phyloP scores from a whole-genome alignment of 2,113 vertebrate genomes.

The Lampris megalopsis region DNA sequence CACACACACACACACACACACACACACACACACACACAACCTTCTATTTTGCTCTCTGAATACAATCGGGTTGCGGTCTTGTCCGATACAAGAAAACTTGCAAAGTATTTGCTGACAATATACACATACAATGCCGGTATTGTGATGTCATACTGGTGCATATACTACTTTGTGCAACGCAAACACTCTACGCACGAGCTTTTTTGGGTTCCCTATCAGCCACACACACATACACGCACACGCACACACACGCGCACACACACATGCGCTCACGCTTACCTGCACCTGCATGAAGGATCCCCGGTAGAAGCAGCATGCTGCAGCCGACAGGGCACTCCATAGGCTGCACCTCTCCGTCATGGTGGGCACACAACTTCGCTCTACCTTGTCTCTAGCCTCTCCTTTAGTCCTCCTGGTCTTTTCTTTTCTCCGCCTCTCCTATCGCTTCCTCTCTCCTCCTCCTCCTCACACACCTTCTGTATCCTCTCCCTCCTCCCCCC shows the following conservation, averaged over 20 bases:
- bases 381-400: conserved; percentile 6
- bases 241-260: conserved; percentile 22
- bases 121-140: background rate
- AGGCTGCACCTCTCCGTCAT: conserved; percentile 98
- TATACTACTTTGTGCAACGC: background rate
- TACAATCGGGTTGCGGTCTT: background rate
- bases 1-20: conserved; percentile 30
- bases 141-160: background rate
- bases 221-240: conserved; percentile 9
- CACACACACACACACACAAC: conserved; percentile 9
- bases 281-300: conserved; percentile 99
- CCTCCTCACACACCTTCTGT: background rate
- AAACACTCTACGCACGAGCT: background rate
- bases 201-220: background rate
- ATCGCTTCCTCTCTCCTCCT: background rate
- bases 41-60: no score
- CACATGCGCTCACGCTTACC: conserved; percentile 83
- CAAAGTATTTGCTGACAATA: background rate
- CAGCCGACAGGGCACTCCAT: conserved; percentile 97
- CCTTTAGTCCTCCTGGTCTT: conserved; percentile 5
- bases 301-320: conserved; percentile 98
- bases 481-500: background rate
- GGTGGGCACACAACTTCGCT: conserved; percentile 71
- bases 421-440: background rate
- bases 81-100: conserved; percentile 18